phyloP scores from a whole-genome alignment of 2,113 vertebrate genomes.

The Vidua chalybeata region DNA sequence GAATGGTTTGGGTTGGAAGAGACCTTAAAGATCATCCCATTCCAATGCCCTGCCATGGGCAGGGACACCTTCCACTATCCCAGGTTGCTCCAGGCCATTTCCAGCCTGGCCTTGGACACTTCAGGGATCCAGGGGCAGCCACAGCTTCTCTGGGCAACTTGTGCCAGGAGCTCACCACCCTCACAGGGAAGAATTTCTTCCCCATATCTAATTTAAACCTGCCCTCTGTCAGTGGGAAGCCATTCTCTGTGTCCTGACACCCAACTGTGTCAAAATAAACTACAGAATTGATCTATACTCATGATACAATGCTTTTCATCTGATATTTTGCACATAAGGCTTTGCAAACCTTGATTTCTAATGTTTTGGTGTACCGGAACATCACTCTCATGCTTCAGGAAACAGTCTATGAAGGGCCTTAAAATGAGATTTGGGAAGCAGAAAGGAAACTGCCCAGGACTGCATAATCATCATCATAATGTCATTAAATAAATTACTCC shows the following conservation, averaged over 20 bases:
- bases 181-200: not conserved
- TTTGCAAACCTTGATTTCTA: not conserved
- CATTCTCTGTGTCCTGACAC: not conserved
- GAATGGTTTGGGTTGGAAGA: not conserved
- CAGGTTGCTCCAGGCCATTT: fast-evolving
- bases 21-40: not conserved
- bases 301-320: fast-evolving
- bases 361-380: not conserved
- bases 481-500: not conserved
- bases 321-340: not conserved
- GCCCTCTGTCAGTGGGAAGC: not conserved
- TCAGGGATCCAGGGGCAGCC: not conserved
- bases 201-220: not conserved
- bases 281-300: not conserved
- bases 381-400: not conserved
- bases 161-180: not conserved
- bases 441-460: not conserved
- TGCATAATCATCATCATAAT: fast-evolving
- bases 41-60: not conserved
- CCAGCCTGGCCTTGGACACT: not conserved
- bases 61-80: not conserved
- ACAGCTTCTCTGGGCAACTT: not conserved
- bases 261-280: not conserved
- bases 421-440: not conserved
- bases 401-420: not conserved